These are phyloP conservation scores for Piliocolobus tephrosceles DNA, from an alignment of 2,113 vertebrate species.

Conservation along the genomic window DNA sequence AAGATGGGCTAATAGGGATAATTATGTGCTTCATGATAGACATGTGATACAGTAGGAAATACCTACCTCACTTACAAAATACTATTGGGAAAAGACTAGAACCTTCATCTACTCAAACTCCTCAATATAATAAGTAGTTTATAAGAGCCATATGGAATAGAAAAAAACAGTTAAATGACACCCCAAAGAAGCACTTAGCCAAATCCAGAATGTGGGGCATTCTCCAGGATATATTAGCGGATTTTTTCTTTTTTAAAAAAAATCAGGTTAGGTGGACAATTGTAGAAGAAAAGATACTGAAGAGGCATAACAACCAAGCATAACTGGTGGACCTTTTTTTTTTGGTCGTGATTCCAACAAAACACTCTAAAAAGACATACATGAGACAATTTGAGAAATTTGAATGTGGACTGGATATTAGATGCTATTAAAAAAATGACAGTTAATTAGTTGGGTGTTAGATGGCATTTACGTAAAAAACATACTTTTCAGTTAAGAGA, in stretches of 20 bases:
- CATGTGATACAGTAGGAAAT: not conserved
- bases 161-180: not conserved
- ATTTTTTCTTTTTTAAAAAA: not conserved
- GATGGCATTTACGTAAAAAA: not conserved
- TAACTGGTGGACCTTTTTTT: not conserved
- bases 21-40: not conserved
- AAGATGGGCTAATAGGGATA: not conserved
- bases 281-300: conserved; percentile 16
- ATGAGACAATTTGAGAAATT: conserved; percentile 4
- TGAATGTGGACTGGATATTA: not conserved
- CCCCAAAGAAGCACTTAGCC: not conserved
- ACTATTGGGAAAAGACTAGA: not conserved
- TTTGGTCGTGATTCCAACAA: conserved; percentile 20
- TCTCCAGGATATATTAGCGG: not conserved
- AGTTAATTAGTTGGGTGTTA: not conserved
- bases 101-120: not conserved
- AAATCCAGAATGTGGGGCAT: not conserved
- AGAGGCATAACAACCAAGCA: not conserved
- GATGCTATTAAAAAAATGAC: not conserved
- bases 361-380: conserved; percentile 6
- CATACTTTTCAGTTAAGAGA: conserved; percentile 14
- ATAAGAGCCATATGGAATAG: not conserved
- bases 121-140: not conserved
- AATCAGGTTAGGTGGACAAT: not conserved
- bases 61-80: not conserved